These are phyloP conservation scores for Semnornis frantzii DNA, from an alignment of 2,113 vertebrate genomes.

Conservation along the genomic window DNA sequence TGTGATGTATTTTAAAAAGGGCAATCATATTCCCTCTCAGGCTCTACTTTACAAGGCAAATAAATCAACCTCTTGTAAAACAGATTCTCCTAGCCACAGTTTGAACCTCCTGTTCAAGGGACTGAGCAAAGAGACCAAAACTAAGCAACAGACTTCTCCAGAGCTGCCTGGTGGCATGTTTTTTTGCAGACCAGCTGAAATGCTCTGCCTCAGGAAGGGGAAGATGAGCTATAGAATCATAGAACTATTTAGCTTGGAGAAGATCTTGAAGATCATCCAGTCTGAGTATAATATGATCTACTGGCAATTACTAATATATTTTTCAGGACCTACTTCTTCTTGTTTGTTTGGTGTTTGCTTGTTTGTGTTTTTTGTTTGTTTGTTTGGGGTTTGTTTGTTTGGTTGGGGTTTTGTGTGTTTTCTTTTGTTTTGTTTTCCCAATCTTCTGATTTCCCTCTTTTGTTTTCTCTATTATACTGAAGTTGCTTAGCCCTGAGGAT, in stretches of 20 bases:
- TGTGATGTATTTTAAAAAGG: constrained; percentile 29
- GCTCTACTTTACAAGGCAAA: constrained; percentile 26
- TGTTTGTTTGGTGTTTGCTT: background rate
- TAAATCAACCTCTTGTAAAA: constrained; percentile 1
- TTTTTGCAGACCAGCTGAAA: background rate
- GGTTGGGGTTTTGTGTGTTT: background rate
- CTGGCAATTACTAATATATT: background rate
- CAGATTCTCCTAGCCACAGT: background rate
- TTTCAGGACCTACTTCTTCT: background rate
- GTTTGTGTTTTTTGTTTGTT: too few species aligned
- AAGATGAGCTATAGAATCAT: background rate
- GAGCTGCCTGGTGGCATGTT: background rate
- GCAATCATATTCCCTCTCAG: constrained; percentile 38
- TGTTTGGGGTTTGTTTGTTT: too few species aligned
- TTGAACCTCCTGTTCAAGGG: background rate
- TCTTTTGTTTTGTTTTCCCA: background rate
- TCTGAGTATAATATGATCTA: background rate
- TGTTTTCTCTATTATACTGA: background rate
- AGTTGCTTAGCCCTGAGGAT: background rate
- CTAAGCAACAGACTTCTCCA: background rate
- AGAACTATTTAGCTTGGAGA: too few species aligned
- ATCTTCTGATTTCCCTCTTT: background rate
- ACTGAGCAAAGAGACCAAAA: background rate
- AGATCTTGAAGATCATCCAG: too few species aligned
- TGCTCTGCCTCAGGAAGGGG: background rate